phyloP scores from a whole-genome alignment of 2,113 vertebrate genomes.

The Ammospiza caudacuta region DNA sequence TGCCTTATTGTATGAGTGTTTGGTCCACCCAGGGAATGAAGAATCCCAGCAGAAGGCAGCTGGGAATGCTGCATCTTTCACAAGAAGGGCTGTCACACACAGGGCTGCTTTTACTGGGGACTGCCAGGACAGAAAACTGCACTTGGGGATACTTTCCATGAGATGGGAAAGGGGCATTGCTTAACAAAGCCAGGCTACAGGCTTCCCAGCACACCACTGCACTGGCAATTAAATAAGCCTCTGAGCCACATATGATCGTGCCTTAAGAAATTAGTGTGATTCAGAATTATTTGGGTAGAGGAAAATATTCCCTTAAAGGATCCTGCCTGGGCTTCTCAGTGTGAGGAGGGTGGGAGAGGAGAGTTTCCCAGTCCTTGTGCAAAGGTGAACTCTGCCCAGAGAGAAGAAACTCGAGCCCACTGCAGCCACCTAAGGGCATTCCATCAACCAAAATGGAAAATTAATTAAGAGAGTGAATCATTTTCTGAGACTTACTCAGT shows the following conservation, averaged over 20 bases:
- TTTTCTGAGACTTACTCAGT: constrained; percentile 50
- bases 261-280: constrained; percentile 51
- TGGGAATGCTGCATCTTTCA: neutral
- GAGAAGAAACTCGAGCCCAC: constrained; percentile 42
- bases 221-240: constrained; percentile 38
- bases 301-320: constrained; percentile 46
- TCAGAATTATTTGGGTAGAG: constrained; percentile 42
- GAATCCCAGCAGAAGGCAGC: neutral
- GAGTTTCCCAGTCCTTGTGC: constrained; percentile 39
- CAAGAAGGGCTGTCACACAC: neutral
- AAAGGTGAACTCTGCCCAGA: constrained; percentile 65
- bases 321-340: neutral
- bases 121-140: neutral
- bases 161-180: constrained; percentile 9
- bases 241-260: constrained; percentile 36
- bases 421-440: constrained; percentile 66
- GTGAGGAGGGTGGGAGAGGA: neutral
- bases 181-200: constrained; percentile 5
- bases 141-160: neutral
- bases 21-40: neutral
- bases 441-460: constrained; percentile 64
- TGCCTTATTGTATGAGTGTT: neutral
- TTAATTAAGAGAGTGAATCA: constrained; percentile 68
- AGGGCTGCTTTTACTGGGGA: neutral
- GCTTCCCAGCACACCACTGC: neutral